Conservation (phyloP, 2,113 vertebrate species). For the Catharus minimus region DNA sequence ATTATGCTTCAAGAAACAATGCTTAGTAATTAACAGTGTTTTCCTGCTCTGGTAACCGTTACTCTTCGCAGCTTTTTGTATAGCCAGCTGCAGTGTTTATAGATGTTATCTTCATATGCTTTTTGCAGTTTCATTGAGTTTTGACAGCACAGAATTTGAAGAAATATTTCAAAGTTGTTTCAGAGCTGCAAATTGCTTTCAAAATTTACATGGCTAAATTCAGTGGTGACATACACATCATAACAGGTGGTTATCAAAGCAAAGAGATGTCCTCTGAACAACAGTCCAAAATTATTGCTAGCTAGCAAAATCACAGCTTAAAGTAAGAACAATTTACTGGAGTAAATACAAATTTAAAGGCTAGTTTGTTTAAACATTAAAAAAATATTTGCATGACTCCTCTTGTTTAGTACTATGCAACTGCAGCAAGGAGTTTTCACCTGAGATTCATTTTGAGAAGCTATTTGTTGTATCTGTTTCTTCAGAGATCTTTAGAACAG, state of each 20-base stretch:
- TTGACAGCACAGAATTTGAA: not conserved
- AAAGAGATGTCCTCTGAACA: not conserved
- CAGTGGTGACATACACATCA: not conserved
- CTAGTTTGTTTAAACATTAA: not conserved
- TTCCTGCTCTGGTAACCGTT: conserved; percentile 8
- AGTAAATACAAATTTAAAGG: not conserved
- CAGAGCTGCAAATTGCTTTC: not conserved
- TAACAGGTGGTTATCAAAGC: not conserved
- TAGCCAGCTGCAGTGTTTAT: not conserved
- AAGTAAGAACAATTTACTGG: not conserved
- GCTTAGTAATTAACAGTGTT: not conserved
- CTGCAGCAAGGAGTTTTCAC: not conserved
- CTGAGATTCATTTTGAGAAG: not conserved
- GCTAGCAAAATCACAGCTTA: not conserved
- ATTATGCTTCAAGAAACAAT: not conserved
- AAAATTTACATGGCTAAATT: not conserved
- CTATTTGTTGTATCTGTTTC: not conserved
- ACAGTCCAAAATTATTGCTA: not conserved
- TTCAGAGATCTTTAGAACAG: not conserved
- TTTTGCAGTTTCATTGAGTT: not conserved
- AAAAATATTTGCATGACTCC: not conserved
- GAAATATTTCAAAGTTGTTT: not conserved
- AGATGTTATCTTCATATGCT: not conserved
- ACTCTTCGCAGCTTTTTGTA: not conserved
- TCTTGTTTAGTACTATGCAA: not conserved